Conservation (phyloP, 2,888 invertebrate genomes). For the Epinotia demarniana region DNA sequence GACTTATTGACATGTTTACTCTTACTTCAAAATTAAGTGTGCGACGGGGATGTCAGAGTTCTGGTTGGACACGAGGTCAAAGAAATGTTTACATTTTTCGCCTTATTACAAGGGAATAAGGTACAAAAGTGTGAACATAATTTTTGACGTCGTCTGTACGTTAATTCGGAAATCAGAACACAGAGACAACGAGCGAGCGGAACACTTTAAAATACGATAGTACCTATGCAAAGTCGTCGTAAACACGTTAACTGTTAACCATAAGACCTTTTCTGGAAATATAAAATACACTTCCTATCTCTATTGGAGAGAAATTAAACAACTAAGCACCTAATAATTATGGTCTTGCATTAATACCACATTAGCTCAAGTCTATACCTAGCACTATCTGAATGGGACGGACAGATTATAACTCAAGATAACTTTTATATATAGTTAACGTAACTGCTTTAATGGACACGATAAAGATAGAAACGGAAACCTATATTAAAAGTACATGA, state of each 20-base stretch:
- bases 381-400: conserved; percentile 50
- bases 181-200: too few species aligned
- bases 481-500: conserved; percentile 26
- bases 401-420: conserved; percentile 70
- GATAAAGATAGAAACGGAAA: conserved; percentile 30
- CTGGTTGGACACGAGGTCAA: too few species aligned
- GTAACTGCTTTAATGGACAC: conserved; percentile 24
- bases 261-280: conserved; percentile 6
- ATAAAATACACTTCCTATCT: conserved; percentile 9
- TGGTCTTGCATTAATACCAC: conserved; percentile 53
- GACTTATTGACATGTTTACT: too few species aligned
- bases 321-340: conserved; percentile 43
- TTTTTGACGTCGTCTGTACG: too few species aligned
- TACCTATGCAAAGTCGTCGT: neutral
- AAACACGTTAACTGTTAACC: neutral
- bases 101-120: too few species aligned
- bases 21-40: too few species aligned
- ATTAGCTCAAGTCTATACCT: conserved; percentile 51
- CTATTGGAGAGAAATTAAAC: conserved; percentile 19
- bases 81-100: too few species aligned
- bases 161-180: too few species aligned
- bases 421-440: conserved; percentile 53
- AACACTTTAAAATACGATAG: too few species aligned
- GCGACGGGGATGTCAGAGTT: too few species aligned
- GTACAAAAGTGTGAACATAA: too few species aligned